Evolutionary conservation across 2,113 vertebrate species (phyloP).

Genomic region (Paramormyrops kingsleyae): DNA sequence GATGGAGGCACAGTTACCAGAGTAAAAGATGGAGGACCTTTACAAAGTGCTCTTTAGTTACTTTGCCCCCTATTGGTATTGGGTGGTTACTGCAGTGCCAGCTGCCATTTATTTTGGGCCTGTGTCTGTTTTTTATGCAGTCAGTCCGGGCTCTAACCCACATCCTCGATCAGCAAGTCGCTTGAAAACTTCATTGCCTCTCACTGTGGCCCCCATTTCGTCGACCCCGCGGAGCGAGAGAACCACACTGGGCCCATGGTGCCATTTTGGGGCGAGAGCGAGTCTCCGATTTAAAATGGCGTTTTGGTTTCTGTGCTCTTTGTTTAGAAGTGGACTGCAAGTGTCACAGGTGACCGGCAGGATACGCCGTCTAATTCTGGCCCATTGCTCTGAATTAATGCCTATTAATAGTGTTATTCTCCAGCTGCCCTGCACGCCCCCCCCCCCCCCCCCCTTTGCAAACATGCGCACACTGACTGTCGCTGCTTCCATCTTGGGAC

Average conservation of each 20-base stretch:
- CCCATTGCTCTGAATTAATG: background rate
- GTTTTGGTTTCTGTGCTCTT: background rate
- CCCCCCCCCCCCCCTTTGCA: background rate
- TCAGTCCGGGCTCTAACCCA: background rate
- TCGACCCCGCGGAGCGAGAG: background rate
- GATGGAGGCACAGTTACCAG: background rate
- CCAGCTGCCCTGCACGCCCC: background rate
- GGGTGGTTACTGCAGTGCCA: background rate
- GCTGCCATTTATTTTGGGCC: background rate
- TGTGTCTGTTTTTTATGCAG: background rate
- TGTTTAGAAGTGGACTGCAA: background rate
- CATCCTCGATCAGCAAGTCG: background rate
- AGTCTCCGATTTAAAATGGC: no score
- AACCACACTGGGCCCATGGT: background rate
- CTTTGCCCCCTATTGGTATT: background rate
- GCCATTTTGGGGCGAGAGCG: background rate
- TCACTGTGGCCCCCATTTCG: background rate
- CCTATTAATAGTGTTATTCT: background rate
- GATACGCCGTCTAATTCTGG: background rate
- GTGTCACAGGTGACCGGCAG: background rate
- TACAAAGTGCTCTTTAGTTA: background rate
- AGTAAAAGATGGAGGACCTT: background rate
- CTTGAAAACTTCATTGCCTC: background rate
- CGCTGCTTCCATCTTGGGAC: background rate
- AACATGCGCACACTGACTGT: background rate